Base-by-base conservation (phyloP, 2,888 invertebrate species). In the Xylota segnis region DNA sequence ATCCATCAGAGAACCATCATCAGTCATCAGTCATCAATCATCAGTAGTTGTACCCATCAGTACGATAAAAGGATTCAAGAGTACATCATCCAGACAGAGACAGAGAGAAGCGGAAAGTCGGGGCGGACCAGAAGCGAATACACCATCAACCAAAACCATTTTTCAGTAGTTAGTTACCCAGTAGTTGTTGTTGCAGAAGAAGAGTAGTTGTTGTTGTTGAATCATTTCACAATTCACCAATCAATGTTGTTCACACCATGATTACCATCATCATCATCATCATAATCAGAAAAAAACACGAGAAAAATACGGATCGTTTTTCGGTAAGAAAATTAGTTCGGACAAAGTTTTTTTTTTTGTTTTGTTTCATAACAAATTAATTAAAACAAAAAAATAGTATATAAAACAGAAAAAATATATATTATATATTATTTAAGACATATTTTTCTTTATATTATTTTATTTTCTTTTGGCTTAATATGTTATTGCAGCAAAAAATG, bases 291-390 rank as follows among this genome's bases (percentile, higher is more conserved):
- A 91, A 92, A 90, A 92, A 92, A 92, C 92, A 92, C 92, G 93
- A 92, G 92, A 92, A 92, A 92, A 92, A 92, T 92, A 92, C 92
- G 92, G 92, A 91, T 92, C 92, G 92, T 91, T 92, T 92, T 92
- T 92, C 92, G 92, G 90, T 92, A 92, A 92, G 92, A 92, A 92
- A 92, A 92, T 92, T 92, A 92, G 92, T 92, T 92, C 92, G 92
- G 92, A 92, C 92, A 92, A 90, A 91, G 90, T 92, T 91, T 91
- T 91, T 88, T 83, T 88, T 71, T 87, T 87, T 83, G 76, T 79
- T 89, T 90, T 89, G 88, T 89, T 89, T 87, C 88, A 88, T 87
- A 88, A 83, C 79, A 83, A 87, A 87, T 88, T 81, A 86, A 83
- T 72, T 88, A 81, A 88, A 88, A 76, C 72, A 83, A 81, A 86